phyloP scores from a whole-genome alignment of 2,113 vertebrate genomes.

The Notarius lentiginosus region DNA sequence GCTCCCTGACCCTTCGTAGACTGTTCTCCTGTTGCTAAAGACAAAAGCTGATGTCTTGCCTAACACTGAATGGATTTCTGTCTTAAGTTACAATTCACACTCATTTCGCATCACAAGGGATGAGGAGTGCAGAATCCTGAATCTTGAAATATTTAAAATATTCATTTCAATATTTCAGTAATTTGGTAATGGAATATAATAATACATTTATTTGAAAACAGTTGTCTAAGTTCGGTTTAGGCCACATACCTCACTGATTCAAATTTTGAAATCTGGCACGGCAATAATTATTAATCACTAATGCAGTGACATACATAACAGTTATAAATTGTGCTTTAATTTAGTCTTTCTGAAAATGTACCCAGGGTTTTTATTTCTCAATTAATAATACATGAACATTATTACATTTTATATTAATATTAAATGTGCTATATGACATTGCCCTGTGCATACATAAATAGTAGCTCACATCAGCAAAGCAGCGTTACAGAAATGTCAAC shows the following conservation, averaged over 20 bases:
- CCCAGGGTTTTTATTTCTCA: not conserved
- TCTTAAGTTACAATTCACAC: conserved; percentile 35
- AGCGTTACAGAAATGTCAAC: conserved; percentile 59
- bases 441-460: not conserved
- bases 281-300: not conserved
- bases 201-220: not conserved
- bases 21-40: not conserved
- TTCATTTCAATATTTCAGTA: not conserved
- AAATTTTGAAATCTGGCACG: not conserved
- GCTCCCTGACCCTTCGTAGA: not conserved
- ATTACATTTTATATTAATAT: not conserved
- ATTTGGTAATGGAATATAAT: not conserved
- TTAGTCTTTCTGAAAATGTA: not conserved
- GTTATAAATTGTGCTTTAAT: not conserved
- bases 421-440: not conserved
- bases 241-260: not conserved
- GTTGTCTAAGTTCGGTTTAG: not conserved
- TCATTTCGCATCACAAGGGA: not conserved
- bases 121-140: not conserved
- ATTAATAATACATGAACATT: not conserved
- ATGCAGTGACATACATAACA: not conserved
- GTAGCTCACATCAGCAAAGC: conserved; percentile 42
- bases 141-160: conserved; percentile 3
- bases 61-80: conserved; percentile 21
- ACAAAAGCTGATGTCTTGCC: not conserved